These are phyloP conservation scores for Rhorus exstirpatorius DNA, from an alignment of 2,888 invertebrate species.

Conservation along the genomic window DNA sequence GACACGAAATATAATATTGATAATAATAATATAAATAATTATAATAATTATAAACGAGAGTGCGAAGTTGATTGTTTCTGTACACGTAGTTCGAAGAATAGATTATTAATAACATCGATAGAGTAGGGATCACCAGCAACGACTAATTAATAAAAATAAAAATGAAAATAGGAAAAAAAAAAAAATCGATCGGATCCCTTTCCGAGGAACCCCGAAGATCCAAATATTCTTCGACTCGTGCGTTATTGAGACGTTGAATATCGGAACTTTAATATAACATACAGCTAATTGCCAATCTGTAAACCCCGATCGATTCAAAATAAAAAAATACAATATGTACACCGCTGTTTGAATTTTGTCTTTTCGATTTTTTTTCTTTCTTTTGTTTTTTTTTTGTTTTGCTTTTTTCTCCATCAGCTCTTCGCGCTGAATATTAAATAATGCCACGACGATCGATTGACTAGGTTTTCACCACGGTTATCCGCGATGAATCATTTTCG, in stretches of 20 bases:
- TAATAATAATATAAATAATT: constrained; percentile 53
- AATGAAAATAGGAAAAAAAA: neutral
- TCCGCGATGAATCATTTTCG: neutral
- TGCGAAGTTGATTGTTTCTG: constrained; percentile 49
- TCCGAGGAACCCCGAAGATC: constrained; percentile 12
- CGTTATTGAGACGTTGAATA: constrained; percentile 42
- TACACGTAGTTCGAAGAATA: constrained; percentile 51
- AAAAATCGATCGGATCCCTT: constrained; percentile 43
- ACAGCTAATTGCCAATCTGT: constrained; percentile 62
- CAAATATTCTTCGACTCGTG: constrained; percentile 37
- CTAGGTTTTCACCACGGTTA: constrained; percentile 27
- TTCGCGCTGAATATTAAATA: constrained; percentile 5
- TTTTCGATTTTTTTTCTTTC: constrained; percentile 28
- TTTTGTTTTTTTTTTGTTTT: neutral
- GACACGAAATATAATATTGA: constrained; percentile 49
- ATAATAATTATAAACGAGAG: constrained; percentile 40
- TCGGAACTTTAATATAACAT: constrained; percentile 19
- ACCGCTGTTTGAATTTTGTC: constrained; percentile 71
- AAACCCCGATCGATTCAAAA: constrained; percentile 66
- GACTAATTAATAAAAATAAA: constrained; percentile 38
- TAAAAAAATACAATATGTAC: constrained; percentile 74
- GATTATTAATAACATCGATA: constrained; percentile 43
- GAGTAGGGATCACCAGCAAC: constrained; percentile 61
- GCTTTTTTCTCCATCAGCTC: too few species aligned
- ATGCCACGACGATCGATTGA: constrained; percentile 21